These are phyloP conservation scores for Microdon myrmicae DNA, from an alignment of 2,888 invertebrate genomes.

Conservation along the genomic window DNA sequence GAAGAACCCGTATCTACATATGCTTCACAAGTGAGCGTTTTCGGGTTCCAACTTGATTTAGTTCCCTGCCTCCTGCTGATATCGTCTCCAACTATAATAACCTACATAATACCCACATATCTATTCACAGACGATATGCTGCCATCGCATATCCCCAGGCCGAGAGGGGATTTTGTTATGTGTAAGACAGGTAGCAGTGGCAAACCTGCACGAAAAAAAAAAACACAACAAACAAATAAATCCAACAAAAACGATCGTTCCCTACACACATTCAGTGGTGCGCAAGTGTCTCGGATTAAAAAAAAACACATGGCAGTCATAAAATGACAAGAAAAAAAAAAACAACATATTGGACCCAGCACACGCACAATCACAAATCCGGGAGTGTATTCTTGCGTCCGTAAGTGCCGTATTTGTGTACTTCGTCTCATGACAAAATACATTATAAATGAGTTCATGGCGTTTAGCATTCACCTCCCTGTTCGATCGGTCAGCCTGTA, in stretches of 20 bases:
- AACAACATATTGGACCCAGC: conserved; percentile 62
- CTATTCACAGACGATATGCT: conserved; percentile 33
- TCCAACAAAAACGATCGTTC: conserved; percentile 18
- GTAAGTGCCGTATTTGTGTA: conserved; percentile 16
- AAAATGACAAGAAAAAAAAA: conserved; percentile 55
- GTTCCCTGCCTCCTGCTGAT: background rate
- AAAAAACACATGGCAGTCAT: conserved; percentile 63
- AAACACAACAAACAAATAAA: conserved; percentile 15
- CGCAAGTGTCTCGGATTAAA: conserved; percentile 52
- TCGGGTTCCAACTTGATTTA: conserved; percentile 28
- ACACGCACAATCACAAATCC: conserved; percentile 16
- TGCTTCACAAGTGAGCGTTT: conserved; percentile 26
- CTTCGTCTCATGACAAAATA: conserved; percentile 34
- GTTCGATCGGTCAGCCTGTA: conserved; percentile 6
- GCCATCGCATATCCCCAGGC: conserved; percentile 14
- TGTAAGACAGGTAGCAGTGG: conserved; percentile 50
- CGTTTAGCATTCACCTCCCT: conserved; percentile 22
- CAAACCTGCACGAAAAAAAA: conserved; percentile 27
- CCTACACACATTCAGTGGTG: conserved; percentile 20
- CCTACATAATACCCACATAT: conserved; percentile 39
- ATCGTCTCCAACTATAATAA: conserved; percentile 16
- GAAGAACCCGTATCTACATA: conserved; percentile 7
- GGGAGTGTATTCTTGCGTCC: background rate
- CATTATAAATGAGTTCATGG: conserved; percentile 47
- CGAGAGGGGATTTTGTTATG: conserved; percentile 19